Percentiles rank a stretch among this genome's conserved stretches.
Conservation (phyloP, 2,797 vertebrate genomes). For the Pitangus sulphuratus region DNA sequence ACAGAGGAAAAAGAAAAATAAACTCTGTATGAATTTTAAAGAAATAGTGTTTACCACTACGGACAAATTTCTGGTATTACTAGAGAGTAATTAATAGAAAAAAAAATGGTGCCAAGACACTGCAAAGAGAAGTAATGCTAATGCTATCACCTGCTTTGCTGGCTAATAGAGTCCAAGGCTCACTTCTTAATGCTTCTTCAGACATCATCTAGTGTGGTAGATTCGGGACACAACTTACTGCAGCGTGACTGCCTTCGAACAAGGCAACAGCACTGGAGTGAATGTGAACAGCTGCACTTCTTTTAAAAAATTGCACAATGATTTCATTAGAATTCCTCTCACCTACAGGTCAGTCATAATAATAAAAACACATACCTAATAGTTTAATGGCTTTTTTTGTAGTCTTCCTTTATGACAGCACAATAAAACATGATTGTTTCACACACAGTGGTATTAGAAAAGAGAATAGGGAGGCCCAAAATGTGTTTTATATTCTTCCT, state of each 20-base stretch:
- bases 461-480: neutral
- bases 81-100: neutral
- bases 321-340: neutral
- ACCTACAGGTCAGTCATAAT: neutral
- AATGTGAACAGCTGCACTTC: neutral
- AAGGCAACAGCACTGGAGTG: neutral
- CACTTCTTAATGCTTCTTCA: neutral
- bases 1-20: neutral
- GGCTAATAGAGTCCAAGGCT: neutral
- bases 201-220: neutral
- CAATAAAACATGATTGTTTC: conserved; percentile 26
- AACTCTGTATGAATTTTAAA: neutral
- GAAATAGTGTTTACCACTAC: neutral
- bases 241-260: neutral
- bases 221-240: neutral
- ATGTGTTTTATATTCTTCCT: conserved; percentile 28
- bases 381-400: neutral
- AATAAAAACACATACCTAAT: conserved; percentile 17
- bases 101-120: neutral
- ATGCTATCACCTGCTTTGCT: neutral
- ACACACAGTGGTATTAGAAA: neutral
- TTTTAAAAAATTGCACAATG: neutral
- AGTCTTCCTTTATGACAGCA: conserved; percentile 15
- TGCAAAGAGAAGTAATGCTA: neutral
- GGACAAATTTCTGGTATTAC: neutral